Conservation (phyloP, 2,797 vertebrate genomes). For the Catharus ustulatus region DNA sequence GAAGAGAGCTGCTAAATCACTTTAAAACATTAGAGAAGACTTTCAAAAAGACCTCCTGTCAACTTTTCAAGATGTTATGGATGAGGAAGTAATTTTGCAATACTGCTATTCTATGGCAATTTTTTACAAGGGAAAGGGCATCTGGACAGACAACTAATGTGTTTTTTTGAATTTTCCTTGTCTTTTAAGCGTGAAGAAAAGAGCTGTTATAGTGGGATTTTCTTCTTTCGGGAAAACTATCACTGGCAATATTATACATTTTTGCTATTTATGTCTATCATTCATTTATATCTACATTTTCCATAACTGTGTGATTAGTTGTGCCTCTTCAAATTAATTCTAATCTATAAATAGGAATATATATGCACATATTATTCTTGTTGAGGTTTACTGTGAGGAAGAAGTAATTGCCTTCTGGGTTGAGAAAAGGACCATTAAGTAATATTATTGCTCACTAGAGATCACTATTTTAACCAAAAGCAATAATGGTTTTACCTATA, state of each 20-base stretch:
- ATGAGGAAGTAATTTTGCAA: not conserved
- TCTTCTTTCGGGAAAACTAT: not conserved
- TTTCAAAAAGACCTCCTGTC: not conserved
- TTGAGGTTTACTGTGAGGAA: not conserved
- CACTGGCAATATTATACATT: not conserved
- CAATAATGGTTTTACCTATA: not conserved
- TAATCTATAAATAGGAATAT: not conserved
- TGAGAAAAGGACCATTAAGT: constrained; percentile 1
- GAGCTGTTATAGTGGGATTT: not conserved
- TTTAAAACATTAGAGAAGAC: constrained; percentile 10
- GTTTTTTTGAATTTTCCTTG: not conserved
- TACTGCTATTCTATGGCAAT: not conserved
- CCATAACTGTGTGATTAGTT: not conserved
- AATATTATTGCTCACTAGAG: constrained; percentile 6
- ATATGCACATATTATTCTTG: not conserved
- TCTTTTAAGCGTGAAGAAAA: not conserved
- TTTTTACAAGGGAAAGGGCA: not conserved
- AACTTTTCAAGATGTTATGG: not conserved
- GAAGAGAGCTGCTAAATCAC: not conserved
- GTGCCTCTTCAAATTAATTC: constrained; percentile 11
- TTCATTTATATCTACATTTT: not conserved
- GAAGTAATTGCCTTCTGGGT: constrained; percentile 5
- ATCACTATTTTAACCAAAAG: constrained; percentile 31
- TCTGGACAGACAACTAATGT: not conserved
- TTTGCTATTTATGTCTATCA: not conserved